These are phyloP conservation scores for Cosmorhoe ocellata DNA, from an alignment of 2,888 invertebrate genomes.

Conservation along the genomic window DNA sequence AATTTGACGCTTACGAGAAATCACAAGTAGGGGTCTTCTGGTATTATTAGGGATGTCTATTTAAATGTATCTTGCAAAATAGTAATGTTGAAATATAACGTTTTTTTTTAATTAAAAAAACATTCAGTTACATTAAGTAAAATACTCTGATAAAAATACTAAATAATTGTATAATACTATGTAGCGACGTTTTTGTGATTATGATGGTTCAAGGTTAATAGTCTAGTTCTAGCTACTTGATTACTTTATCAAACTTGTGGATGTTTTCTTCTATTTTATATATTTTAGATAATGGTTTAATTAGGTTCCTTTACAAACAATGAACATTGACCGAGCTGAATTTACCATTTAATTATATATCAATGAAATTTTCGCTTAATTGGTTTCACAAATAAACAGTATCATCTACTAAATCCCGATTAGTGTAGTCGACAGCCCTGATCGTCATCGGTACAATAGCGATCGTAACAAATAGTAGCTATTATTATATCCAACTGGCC, in stretches of 20 bases:
- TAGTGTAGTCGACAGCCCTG: constrained; percentile 65
- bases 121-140: background rate
- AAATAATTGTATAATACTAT: no score
- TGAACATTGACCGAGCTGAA: no score
- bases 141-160: no score
- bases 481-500: constrained; percentile 61
- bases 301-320: no score
- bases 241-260: no score
- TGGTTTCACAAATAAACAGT: constrained; percentile 34
- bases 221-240: no score
- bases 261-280: no score
- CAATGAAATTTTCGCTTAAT: constrained; percentile 33
- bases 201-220: no score
- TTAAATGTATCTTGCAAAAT: background rate
- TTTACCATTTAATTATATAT: background rate
- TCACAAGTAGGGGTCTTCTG: constrained; percentile 53
- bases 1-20: constrained; percentile 68
- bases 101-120: no score
- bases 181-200: no score
- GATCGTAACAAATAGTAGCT: constrained; percentile 74
- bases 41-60: constrained; percentile 53
- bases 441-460: constrained; percentile 67
- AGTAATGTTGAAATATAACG: no score
- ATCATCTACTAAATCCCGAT: constrained; percentile 36
- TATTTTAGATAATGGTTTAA: no score